Base-by-base conservation (phyloP, 2,888 invertebrate genomes). In the Dendrolimus houi region DNA sequence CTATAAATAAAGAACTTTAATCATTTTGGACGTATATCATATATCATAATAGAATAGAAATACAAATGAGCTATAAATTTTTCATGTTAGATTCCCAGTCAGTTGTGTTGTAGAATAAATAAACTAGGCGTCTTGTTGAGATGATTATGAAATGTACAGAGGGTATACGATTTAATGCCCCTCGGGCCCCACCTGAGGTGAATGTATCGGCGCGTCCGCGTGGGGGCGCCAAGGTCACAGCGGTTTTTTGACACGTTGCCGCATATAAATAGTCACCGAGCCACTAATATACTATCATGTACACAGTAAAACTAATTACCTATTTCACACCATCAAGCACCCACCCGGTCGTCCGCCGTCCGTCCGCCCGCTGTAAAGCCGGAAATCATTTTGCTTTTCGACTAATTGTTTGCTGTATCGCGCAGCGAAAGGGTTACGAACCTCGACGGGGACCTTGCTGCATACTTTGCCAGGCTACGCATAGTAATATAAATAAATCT, bases 181-280 rank as follows among this genome's bases (percentile, higher is more conserved):
- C 76, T 69, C 79, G 81, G 86, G 86, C 87, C 87, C 79, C 85
- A 83, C 82, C 84, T 81, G 86, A 89, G 89, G 89, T 89, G 88
- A 89, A 89, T 75, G 89, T 83, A 85, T 82, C 69, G 65, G 61
- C 64, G 72, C 79, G 85, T 73, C 84, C 87, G 86, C 80, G 87
- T 81, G 87, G 87, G 84, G 87, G 87, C 87, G 82, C 72, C 89
- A 90, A 90, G 89, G 89, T 87, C 89, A 80, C 75, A 68, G 75
- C 77, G 80, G 89, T 87, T 89, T 88, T 89, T 90, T 90, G 88
- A 89, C 88, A 88, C 87, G 79, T 80, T 81, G 75, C 71, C 81
- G 75, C 71, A 77, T 79, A 83, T 82, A 86, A 86, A 85, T 86
- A 87, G 82, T 79, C 71, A 77, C 77, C 70, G 73, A 75, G 73